These are phyloP conservation scores for Pasiphila rectangulata DNA, from an alignment of 2,888 invertebrate genomes.

Conservation along the genomic window DNA sequence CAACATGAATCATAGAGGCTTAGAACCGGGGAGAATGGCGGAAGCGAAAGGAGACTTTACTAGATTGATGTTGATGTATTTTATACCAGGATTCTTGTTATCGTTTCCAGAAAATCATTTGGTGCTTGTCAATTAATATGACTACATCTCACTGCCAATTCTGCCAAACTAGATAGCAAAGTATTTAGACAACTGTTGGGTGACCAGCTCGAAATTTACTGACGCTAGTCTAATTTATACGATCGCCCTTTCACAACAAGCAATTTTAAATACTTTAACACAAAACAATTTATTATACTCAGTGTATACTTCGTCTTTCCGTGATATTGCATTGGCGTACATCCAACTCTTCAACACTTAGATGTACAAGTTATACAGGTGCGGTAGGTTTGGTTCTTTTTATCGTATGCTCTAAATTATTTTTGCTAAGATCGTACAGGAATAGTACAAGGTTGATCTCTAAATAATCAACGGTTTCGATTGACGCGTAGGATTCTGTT, in stretches of 20 bases:
- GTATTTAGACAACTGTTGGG: no score
- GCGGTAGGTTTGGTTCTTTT: constrained; percentile 52
- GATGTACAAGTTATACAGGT: constrained; percentile 52
- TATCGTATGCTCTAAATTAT: constrained; percentile 58
- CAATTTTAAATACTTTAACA: constrained; percentile 26
- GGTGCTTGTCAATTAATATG: no score
- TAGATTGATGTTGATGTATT: no score
- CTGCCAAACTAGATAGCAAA: no score
- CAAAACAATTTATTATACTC: constrained; percentile 29
- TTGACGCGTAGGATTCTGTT: constrained; percentile 49
- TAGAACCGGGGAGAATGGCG: no score
- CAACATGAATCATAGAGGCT: no score
- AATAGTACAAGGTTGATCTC: constrained; percentile 69
- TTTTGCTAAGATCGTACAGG: constrained; percentile 56
- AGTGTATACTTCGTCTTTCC: constrained; percentile 17
- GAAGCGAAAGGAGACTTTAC: no score
- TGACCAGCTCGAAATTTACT: constrained; percentile 20
- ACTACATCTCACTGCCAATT: no score
- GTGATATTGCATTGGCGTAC: constrained; percentile 53
- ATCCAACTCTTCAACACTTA: constrained; percentile 43
- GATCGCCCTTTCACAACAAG: constrained; percentile 30
- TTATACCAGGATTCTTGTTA: no score
- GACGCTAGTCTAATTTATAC: constrained; percentile 25
- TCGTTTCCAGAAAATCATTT: no score
- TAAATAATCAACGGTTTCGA: constrained; percentile 57